Conservation (phyloP, 64 coral and sea anemone species). For the Exaiptasia diaphana region DNA sequence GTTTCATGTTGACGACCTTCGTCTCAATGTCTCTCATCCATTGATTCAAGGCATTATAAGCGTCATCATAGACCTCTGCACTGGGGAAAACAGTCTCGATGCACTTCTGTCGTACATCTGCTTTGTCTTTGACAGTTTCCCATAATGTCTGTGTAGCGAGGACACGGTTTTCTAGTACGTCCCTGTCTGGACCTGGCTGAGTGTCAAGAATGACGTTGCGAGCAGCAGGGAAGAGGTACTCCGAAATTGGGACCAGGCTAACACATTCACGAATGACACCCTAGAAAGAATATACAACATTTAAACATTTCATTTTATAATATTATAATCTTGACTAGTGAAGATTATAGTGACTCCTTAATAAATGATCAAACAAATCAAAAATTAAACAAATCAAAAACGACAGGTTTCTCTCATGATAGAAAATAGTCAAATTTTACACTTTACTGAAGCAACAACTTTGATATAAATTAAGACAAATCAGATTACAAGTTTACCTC, state of each 20-base stretch:
- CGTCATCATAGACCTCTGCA: conserved; percentile 88
- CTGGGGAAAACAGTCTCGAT: conserved; percentile 85
- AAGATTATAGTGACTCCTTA: too few relatives aligned
- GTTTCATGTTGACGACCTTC: conserved; percentile 66
- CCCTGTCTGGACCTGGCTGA: conserved; percentile 52
- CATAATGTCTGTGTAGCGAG: conserved; percentile 65
- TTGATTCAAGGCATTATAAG: conserved; percentile 52
- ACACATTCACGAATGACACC: conserved; percentile 67
- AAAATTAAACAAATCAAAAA: not conserved
- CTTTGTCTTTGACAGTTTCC: conserved; percentile 47
- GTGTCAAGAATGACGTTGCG: conserved; percentile 54
- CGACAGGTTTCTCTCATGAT: not conserved
- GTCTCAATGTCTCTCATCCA: conserved; percentile 74
- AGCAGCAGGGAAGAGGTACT: conserved; percentile 78
- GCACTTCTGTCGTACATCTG: conserved; percentile 56
- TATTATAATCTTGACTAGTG: too few relatives aligned
- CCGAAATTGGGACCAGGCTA: conserved; percentile 56
- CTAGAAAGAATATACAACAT: not conserved
- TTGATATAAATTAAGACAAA: too few relatives aligned
- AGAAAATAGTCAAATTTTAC: too few relatives aligned
- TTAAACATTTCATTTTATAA: not conserved
- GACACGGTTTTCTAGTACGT: conserved; percentile 57
- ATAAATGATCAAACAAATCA: not conserved
- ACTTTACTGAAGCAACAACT: too few relatives aligned
- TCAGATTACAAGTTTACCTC: too few relatives aligned